Evolutionary conservation across 1,140 invertebrate genomes (phyloP).

Genomic region (Lepidurus arcticus): DNA sequence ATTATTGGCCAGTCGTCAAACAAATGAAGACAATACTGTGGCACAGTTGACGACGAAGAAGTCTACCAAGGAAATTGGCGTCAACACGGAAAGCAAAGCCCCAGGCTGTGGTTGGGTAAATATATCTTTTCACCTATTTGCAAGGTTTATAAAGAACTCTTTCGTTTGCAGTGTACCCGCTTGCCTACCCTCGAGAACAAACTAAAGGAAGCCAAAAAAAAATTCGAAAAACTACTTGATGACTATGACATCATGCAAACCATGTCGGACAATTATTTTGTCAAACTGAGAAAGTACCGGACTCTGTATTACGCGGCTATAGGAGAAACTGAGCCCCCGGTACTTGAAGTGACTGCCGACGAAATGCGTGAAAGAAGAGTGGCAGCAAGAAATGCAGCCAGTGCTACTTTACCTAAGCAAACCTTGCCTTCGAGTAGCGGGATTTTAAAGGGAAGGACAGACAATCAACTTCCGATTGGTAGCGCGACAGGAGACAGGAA

Average conservation of each 20-base stretch:
- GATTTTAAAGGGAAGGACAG: not conserved
- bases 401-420: not conserved
- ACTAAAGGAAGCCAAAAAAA: not conserved
- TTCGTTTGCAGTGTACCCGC: not conserved
- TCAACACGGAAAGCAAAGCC: not conserved
- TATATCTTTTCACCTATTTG: not conserved
- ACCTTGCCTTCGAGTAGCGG: not conserved
- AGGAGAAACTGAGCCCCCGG: not conserved
- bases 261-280: not conserved
- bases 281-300: not conserved
- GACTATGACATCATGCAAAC: not conserved
- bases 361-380: not conserved
- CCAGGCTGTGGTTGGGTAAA: not conserved
- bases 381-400: not conserved
- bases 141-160: not conserved
- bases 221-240: not conserved
- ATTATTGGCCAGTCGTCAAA: not conserved
- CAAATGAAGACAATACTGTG: not conserved
- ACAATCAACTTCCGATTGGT: not conserved
- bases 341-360: not conserved
- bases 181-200: not conserved
- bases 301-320: not conserved
- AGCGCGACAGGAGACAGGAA: not conserved
- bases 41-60: not conserved
- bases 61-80: not conserved